Base-by-base conservation (phyloP, 2,888 invertebrate genomes). In the Dromius quadrimaculatus region DNA sequence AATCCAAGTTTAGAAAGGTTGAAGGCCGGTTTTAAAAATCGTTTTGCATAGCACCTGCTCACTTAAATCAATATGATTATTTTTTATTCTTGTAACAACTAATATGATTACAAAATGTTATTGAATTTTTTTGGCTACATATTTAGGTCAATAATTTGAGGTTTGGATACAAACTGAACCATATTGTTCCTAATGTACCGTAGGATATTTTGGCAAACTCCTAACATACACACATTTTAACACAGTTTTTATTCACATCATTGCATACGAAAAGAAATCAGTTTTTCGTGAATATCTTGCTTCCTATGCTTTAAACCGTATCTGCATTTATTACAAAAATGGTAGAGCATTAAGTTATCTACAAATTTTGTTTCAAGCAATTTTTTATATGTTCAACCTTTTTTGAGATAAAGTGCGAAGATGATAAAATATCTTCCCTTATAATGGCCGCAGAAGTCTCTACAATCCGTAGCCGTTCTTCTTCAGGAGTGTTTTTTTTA, bases 1-100 rank as follows among this genome's bases (percentile, higher is more conserved):
- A 41, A 11, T 45, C 22, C 43, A 43, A 41, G 17, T 63, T 45
- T 63, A 63, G 63, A 63, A 43, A 63, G 45, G 19, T 45, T 17
- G 63, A 63, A 63, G 63, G 63, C 11, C 63, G 45, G 8, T 63
- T 63, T 63, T 62, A 23, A 4, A 62, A 43, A 41, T 23, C 62
- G 11, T 43, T 63, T 54, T 41, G 9, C 5, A 1, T 9, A 41
- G 38, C 62, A 63, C 41, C 63, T 63, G 63, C 45, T 63, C 41
- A 6, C 23, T 1, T 11, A 41, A 23, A 41, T 45, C 45, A 62
- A 43, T 45, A 62, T 41, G 20, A 62, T 41, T 57, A 59, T 54
- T 54, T 54, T 45, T 59, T 59, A 34, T 59, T 59, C 36, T 36
- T 59, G 6, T 36, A 17, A 19, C 15, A 57, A 45, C 45, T 47